Evolutionary conservation across 2,797 vertebrate genomes (phyloP), one percentile per base, ranked within the genome.

Genomic region (Denticeps clupeoides): DNA sequence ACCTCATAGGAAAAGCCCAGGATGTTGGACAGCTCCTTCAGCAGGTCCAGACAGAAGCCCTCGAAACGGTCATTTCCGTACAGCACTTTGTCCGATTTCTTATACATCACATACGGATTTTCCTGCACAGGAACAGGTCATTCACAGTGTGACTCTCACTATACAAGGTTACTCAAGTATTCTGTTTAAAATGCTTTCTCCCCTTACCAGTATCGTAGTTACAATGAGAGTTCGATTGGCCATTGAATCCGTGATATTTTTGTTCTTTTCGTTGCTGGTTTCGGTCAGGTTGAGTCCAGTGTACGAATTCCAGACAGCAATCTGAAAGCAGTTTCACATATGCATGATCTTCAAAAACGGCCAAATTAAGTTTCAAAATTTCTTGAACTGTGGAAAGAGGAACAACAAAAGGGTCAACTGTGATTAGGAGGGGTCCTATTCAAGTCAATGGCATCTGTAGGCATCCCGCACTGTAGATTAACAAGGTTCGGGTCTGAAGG

Each of bases 61-160:
- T 99, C 94, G 1, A 92, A 99, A 53, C 93, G 86, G 56, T 99
- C 93, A 29, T 99, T 99, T 44, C 95, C 95, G 2, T 83, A 80
- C 4, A 99, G 72, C 22, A 90, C 91, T 65, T 91, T 93, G 60
- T 97, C 93, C 1, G 95, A 98, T 63, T 98, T 99, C 72, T 80
- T 92, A 49, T 87, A 77, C 93, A 97, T 99, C 64, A 99, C 93
- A 3, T 98, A 99, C 1, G 95, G 95, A 66, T 95, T 93, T 73
- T 97, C 95, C 95, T 99, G 67, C 5, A 69, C 24, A 44, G 42
- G 45, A 47, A n/a, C n/a, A n/a, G n/a, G n/a, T n/a, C n/a, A n/a
- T n/a, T n/a, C n/a, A n/a, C n/a, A n/a, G n/a, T n/a, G n/a, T n/a
- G n/a, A n/a, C n/a, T n/a, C n/a, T n/a, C n/a, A n/a, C n/a, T n/a